Evolutionary conservation across 2,113 vertebrate genomes (phyloP).

Genomic region (Podocnemis expansa): DNA sequence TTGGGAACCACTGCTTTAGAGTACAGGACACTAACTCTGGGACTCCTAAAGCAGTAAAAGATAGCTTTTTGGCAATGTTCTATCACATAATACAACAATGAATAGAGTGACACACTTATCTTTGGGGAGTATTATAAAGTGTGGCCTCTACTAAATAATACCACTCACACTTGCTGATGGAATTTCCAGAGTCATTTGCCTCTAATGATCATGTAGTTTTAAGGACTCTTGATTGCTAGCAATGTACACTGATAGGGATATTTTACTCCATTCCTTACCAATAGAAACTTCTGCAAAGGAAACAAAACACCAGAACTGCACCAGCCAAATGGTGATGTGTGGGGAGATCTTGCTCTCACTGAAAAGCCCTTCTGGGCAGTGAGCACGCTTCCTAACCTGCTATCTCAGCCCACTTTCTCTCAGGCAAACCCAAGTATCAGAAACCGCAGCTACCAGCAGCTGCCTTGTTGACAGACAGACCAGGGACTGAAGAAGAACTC

Average conservation of each 20-base stretch:
- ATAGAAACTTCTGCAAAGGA: background rate
- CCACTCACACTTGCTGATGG: background rate
- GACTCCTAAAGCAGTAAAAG: background rate
- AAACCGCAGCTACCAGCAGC: background rate
- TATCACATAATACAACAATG: background rate
- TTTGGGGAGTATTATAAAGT: background rate
- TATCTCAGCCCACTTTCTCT: background rate
- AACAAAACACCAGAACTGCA: background rate
- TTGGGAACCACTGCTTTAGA: too few relatives aligned
- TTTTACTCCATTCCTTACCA: background rate
- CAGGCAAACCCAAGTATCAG: background rate
- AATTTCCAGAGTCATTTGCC: background rate
- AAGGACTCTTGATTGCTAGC: background rate
- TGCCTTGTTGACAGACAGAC: background rate
- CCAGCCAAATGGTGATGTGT: background rate
- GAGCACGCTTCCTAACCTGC: background rate
- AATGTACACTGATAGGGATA: background rate
- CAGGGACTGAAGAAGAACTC: background rate
- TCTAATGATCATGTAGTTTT: background rate
- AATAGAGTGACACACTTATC: background rate
- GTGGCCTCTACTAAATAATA: background rate
- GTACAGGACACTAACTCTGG: background rate
- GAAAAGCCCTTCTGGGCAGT: background rate
- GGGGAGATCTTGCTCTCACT: background rate
- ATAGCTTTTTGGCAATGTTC: background rate